A percentile compares a stretch with the other conserved stretches of the same genome.
Conservation (phyloP, 2,888 invertebrate genomes). For the Drosophila mercatorum region DNA sequence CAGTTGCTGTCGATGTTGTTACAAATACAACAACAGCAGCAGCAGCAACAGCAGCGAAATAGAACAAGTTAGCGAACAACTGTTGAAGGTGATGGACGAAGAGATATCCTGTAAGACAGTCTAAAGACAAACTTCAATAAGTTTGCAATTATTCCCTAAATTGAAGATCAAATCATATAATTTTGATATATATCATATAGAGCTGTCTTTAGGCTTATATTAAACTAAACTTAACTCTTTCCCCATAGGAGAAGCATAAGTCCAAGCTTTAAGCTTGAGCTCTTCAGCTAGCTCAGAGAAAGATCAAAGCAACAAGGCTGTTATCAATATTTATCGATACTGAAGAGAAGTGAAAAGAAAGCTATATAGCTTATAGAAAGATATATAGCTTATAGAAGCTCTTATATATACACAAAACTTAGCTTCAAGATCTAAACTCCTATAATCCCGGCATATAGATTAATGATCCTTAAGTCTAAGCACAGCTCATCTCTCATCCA, state of each 20-base stretch:
- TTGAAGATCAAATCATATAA: too few relatives aligned
- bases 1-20: slow-evolving; percentile 71
- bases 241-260: neutral
- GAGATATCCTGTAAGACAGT: neutral
- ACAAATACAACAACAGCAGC: slow-evolving; percentile 38
- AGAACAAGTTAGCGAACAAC: neutral
- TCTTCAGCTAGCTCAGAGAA: neutral
- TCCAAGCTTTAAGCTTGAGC: neutral
- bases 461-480: neutral
- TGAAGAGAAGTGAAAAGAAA: too few relatives aligned
- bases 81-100: neutral
- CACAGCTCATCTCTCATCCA: neutral
- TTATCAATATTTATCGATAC: slow-evolving; percentile 8
- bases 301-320: neutral
- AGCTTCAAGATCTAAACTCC: too few relatives aligned
- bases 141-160: too few relatives aligned
- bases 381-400: too few relatives aligned
- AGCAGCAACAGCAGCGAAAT: slow-evolving; percentile 13
- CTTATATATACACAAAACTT: too few relatives aligned
- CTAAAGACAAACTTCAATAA: too few relatives aligned
- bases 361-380: too few relatives aligned
- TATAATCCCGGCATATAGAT: neutral
- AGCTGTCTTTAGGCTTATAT: too few relatives aligned
- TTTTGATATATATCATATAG: too few relatives aligned
- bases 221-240: neutral